Conservation (phyloP, 2,113 vertebrate species). For the Paratilapia polleni region DNA sequence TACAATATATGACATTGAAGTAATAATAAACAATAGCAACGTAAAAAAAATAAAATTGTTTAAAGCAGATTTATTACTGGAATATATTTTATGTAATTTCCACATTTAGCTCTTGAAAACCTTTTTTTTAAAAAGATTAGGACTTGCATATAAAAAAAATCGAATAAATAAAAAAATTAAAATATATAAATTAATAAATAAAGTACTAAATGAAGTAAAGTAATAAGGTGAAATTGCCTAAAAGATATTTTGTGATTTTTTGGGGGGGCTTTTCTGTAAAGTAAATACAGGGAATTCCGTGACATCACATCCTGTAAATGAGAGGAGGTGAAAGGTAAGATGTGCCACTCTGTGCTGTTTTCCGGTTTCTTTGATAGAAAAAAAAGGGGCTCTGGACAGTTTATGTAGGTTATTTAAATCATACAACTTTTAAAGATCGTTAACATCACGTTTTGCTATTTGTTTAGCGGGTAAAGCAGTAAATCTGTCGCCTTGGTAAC, state of each 20-base stretch:
- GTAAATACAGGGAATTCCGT: slow-evolving; percentile 32
- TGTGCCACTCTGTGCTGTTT: slow-evolving; percentile 32
- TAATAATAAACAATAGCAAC: not conserved
- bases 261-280: not conserved
- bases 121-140: too few relatives aligned
- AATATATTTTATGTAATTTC: not conserved
- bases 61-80: not conserved
- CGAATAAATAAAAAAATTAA: not conserved
- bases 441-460: too few relatives aligned
- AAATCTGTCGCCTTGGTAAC: not conserved
- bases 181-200: too few relatives aligned
- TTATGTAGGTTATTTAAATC: not conserved
- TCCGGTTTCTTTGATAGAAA: too few relatives aligned
- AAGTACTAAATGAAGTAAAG: not conserved
- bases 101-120: not conserved
- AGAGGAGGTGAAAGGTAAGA: not conserved
- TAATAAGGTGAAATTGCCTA: not conserved
- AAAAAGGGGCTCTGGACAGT: too few relatives aligned
- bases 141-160: not conserved
- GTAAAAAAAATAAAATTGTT: not conserved
- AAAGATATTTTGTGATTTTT: not conserved
- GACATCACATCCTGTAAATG: slow-evolving; percentile 67
- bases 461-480: not conserved
- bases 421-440: accelerated
- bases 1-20: not conserved